A percentile compares a stretch with the other conserved stretches of the same genome.
Evolutionary conservation across 2,113 vertebrate species (phyloP).

Genomic region (Paedocypris sp.): DNA sequence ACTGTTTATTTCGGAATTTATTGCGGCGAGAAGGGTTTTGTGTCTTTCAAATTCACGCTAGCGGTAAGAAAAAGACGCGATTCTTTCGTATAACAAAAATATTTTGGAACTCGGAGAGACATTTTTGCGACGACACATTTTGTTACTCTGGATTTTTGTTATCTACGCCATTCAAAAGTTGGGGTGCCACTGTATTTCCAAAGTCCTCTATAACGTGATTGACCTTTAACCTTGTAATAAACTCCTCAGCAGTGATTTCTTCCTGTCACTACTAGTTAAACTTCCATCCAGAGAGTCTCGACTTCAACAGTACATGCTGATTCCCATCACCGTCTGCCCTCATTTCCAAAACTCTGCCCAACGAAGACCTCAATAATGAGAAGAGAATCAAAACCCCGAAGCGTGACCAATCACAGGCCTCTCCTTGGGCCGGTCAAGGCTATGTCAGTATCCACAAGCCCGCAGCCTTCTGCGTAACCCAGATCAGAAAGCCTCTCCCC

Average conservation of each 20-base stretch:
- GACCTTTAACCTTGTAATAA: neutral
- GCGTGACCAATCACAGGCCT: neutral
- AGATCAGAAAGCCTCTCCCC: conserved; percentile 10
- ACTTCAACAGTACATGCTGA: neutral
- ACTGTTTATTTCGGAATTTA: conserved; percentile 42
- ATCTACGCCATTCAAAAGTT: neutral
- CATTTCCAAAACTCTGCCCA: neutral
- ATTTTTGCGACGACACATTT: conserved; percentile 14
- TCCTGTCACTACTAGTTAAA: neutral
- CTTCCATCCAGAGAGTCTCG: neutral
- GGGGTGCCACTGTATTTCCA: neutral
- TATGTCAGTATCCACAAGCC: conserved; percentile 12
- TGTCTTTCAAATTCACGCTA: no score
- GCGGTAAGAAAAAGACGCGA: no score
- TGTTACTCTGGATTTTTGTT: neutral
- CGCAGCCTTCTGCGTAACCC: conserved; percentile 1
- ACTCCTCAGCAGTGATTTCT: neutral
- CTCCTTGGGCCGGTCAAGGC: conserved; percentile 5
- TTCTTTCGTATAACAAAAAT: no score
- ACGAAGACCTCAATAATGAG: neutral
- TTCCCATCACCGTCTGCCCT: neutral
- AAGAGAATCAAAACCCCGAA: neutral
- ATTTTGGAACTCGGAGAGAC: no score
- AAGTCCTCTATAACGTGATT: neutral
- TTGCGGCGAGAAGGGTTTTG: no score